These are phyloP conservation scores for Noctua fimbriata DNA, from an alignment of 2,888 invertebrate species.

Conservation along the genomic window DNA sequence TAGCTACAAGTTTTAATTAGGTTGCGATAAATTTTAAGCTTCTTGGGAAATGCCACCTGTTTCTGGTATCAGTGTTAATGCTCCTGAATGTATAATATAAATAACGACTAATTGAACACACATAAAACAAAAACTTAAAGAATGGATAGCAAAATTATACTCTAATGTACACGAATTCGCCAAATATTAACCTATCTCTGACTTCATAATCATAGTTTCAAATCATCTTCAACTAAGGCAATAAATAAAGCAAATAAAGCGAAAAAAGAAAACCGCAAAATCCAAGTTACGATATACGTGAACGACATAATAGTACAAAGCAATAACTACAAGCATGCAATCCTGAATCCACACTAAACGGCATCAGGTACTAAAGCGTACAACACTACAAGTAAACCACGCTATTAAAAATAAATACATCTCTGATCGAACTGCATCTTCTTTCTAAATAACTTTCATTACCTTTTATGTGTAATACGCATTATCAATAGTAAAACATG, in stretches of 20 bases:
- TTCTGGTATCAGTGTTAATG: not conserved
- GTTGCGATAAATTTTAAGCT: constrained; percentile 22
- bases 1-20: constrained; percentile 20
- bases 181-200: not conserved
- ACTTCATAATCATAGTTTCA: not conserved
- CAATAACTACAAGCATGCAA: constrained; percentile 11
- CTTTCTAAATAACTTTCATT: constrained; percentile 54
- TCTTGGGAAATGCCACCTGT: constrained; percentile 3
- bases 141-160: not conserved
- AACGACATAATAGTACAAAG: constrained; percentile 2
- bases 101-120: not conserved
- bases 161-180: not conserved
- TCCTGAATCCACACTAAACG: not conserved
- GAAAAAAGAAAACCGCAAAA: not conserved
- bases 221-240: not conserved
- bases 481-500: constrained; percentile 64
- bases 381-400: not conserved
- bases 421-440: constrained; percentile 39
- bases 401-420: constrained; percentile 34
- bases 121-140: not conserved
- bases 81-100: not conserved
- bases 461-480: constrained; percentile 55
- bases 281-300: not conserved
- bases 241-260: not conserved
- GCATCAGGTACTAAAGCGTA: not conserved